Evolutionary conservation across 2,888 invertebrate genomes (phyloP), one percentile per base, ranked within the genome.

Genomic region (Notodromas monacha): DNA sequence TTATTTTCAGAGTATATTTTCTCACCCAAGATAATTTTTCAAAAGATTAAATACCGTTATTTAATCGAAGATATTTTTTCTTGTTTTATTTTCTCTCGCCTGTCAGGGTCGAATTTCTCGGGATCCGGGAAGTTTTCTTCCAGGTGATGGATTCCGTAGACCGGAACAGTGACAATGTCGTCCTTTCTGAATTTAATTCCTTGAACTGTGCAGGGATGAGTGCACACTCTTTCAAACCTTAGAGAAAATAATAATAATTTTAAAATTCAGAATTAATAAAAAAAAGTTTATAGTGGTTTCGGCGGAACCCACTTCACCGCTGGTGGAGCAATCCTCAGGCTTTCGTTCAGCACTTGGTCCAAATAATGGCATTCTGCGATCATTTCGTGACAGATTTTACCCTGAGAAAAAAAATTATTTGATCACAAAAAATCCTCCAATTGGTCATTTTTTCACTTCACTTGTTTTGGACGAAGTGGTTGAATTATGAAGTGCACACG

Each of bases 281-380:
- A 21, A n/a, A 6, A 21, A 21, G 8, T 21, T n/a, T 6, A n/a
- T n/a, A 21, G 21, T 6, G 21, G 6, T 21, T 21, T n/a, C 6
- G 8, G 21, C 6, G 21, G 21, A n/a, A 6, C 21, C n/a, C 21
- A 21, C 21, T n/a, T 21, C 8, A 21, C n/a, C 8, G 21, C 21
- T 8, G 21, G 21, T n/a, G 21, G 21, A 21, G 6, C 6, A n/a
- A 21, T 8, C 8, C 21, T 6, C 21, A 21, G 21, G 21, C 8
- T 21, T n/a, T 21, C 21, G 21, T n/a, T 21, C 21, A 21, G 8
- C 21, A 21, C 21, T n/a, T 21, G 21, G n/a, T 21, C 21, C 21
- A 21, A 8, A n/a, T 21, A 21, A 6, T 6, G n/a, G 21, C 21
- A 21, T n/a, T 6, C 21, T 8, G 8, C 21, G 8, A 21, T 6